Conservation (phyloP, 2,888 invertebrate genomes). For the Nezara viridula region DNA sequence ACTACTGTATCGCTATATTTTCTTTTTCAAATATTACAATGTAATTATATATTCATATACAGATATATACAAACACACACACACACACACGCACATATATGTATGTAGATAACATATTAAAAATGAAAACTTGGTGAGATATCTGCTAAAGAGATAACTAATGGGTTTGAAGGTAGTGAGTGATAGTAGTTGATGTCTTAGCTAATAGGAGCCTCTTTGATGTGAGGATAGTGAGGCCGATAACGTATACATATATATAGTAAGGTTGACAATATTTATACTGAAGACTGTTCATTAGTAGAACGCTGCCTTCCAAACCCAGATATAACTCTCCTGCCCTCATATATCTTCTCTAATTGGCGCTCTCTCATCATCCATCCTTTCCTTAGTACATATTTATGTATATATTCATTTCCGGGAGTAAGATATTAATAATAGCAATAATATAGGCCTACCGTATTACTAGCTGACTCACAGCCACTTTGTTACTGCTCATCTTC, state of each 20-base stretch:
- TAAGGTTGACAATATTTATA: neutral
- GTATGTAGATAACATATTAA: no score
- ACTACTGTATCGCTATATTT: no score
- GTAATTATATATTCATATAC: no score
- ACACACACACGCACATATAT: no score
- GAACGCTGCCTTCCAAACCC: neutral
- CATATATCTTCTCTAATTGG: constrained; percentile 22
- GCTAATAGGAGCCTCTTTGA: constrained; percentile 13
- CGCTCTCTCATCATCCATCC: neutral
- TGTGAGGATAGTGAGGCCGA: neutral
- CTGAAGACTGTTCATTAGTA: neutral
- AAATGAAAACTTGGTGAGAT: neutral
- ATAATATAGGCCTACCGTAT: neutral
- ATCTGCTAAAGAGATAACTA: neutral
- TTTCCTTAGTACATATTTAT: neutral
- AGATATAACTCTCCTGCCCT: neutral
- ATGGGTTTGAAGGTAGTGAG: neutral
- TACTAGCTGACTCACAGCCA: neutral
- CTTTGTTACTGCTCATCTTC: no score
- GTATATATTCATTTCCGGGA: neutral
- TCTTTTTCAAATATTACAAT: no score
- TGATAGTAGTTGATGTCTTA: constrained; percentile 9
- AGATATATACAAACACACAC: no score
- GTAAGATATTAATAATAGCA: neutral
- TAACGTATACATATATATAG: neutral